phyloP scores from a whole-genome alignment of 2,888 invertebrate genomes.

The Netelia melanura region DNA sequence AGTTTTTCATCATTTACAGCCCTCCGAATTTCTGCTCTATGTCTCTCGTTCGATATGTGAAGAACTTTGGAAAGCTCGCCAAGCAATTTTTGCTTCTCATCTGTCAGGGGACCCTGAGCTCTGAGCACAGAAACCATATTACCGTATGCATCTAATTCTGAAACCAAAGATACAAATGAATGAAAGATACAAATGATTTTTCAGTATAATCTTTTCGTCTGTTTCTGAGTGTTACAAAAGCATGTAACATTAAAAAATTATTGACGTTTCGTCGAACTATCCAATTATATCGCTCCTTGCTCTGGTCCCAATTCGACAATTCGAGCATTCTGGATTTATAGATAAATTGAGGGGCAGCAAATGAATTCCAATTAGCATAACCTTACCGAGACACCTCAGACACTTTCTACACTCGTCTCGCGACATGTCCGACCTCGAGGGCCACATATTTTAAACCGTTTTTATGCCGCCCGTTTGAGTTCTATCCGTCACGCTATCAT shows the following conservation, averaged over 20 bases:
- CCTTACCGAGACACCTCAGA: slow-evolving; percentile 93
- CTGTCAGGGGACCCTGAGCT: slow-evolving; percentile 95
- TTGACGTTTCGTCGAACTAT: slow-evolving; percentile 56
- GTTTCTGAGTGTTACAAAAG: too few relatives aligned
- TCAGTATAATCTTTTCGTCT: too few relatives aligned
- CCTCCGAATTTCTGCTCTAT: slow-evolving; percentile 95
- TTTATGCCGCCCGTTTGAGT: neutral
- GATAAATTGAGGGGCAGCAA: slow-evolving; percentile 8
- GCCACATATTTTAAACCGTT: slow-evolving; percentile 86
- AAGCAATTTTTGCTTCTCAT: slow-evolving; percentile 93
- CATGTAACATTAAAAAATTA: slow-evolving; percentile 36
- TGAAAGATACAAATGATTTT: neutral
- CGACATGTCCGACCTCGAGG: slow-evolving; percentile 92
- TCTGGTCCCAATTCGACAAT: too few relatives aligned
- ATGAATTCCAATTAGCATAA: slow-evolving; percentile 74
- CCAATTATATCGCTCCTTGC: too few relatives aligned
- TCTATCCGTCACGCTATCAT: slow-evolving; percentile 41
- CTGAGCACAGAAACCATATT: slow-evolving; percentile 95
- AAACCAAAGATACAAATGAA: slow-evolving; percentile 75
- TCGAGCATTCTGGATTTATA: too few relatives aligned
- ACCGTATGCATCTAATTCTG: slow-evolving; percentile 97
- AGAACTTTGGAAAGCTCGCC: slow-evolving; percentile 93
- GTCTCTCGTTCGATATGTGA: slow-evolving; percentile 95
- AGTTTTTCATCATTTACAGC: slow-evolving; percentile 96
- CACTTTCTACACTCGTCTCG: slow-evolving; percentile 95